phyloP scores from a whole-genome alignment of 2,113 vertebrate species.

The Paedocypris sp. region DNA sequence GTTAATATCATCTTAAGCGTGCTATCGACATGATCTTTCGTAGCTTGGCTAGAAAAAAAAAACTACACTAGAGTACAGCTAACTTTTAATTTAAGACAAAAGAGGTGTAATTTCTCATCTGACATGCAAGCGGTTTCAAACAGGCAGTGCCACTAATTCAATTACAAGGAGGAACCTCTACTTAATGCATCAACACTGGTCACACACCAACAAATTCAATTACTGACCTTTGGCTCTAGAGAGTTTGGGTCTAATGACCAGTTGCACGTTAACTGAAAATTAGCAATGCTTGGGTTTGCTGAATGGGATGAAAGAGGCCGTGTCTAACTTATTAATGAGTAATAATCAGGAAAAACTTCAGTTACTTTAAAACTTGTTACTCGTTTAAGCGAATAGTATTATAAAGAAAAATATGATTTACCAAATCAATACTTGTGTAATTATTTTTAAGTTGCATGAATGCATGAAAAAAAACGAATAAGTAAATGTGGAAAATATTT shows the following conservation, averaged over 20 bases:
- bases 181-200: slow-evolving; percentile 51
- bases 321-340: neutral
- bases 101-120: slow-evolving; percentile 49
- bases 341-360: slow-evolving; percentile 41
- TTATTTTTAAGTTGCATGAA: too few species aligned
- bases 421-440: too few species aligned
- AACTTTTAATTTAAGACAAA: slow-evolving; percentile 39
- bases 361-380: too few species aligned
- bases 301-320: slow-evolving; percentile 12
- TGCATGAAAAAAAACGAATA: too few species aligned
- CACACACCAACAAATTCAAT: slow-evolving; percentile 54
- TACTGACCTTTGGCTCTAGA: slow-evolving; percentile 58
- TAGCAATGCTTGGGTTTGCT: slow-evolving; percentile 42
- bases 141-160: slow-evolving; percentile 46
- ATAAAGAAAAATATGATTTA: too few species aligned
- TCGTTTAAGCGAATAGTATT: too few species aligned
- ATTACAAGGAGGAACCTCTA: slow-evolving; percentile 53
- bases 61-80: slow-evolving; percentile 40
- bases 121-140: slow-evolving; percentile 43
- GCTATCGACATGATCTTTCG: too few species aligned
- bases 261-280: slow-evolving; percentile 63
- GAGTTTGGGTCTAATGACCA: slow-evolving; percentile 55
- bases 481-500: too few species aligned
- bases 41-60: too few species aligned
- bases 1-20: neutral